A percentile compares a stretch with the other conserved stretches of the same genome.
Conservation (phyloP, 1,140 invertebrate genomes). For the Reticulitermes speratus region DNA sequence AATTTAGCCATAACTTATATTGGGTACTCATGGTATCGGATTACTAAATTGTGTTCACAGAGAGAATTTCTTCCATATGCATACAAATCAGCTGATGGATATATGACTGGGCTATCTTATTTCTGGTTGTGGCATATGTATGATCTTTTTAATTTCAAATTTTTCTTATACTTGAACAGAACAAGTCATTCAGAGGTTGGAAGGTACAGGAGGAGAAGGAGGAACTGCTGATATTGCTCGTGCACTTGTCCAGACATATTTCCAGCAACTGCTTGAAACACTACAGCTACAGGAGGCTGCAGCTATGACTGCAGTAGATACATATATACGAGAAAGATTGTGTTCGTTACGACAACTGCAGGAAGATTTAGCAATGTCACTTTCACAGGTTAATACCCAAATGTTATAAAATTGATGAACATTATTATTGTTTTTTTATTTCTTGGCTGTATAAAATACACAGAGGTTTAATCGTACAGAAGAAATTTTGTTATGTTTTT, state of each 20-base stretch:
- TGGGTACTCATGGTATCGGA: too few relatives aligned
- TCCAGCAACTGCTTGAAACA: constrained; percentile 54
- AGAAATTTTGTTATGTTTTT: too few relatives aligned
- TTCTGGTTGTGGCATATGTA: neutral
- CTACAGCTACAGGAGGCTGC: constrained; percentile 58
- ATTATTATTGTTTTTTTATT: too few relatives aligned
- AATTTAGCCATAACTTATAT: too few relatives aligned
- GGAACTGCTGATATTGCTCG: constrained; percentile 53
- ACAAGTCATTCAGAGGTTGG: constrained; percentile 47
- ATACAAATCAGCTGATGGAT: too few relatives aligned
- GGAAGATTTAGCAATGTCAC: constrained; percentile 56
- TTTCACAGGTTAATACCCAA: constrained; percentile 49
- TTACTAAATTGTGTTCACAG: too few relatives aligned
- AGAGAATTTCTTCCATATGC: too few relatives aligned
- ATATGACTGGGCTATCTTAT: too few relatives aligned
- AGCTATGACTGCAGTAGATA: constrained; percentile 58
- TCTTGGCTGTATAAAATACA: too few relatives aligned
- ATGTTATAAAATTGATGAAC: too few relatives aligned
- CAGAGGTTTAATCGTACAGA: too few relatives aligned
- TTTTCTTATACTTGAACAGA: constrained; percentile 40
- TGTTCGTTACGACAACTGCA: constrained; percentile 59
- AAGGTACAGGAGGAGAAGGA: constrained; percentile 43
- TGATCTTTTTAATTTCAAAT: neutral
- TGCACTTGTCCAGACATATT: constrained; percentile 55
- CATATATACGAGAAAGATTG: constrained; percentile 57